These are phyloP conservation scores for Ciconia stormi DNA, from an alignment of 2,113 vertebrate genomes.

Conservation along the genomic window DNA sequence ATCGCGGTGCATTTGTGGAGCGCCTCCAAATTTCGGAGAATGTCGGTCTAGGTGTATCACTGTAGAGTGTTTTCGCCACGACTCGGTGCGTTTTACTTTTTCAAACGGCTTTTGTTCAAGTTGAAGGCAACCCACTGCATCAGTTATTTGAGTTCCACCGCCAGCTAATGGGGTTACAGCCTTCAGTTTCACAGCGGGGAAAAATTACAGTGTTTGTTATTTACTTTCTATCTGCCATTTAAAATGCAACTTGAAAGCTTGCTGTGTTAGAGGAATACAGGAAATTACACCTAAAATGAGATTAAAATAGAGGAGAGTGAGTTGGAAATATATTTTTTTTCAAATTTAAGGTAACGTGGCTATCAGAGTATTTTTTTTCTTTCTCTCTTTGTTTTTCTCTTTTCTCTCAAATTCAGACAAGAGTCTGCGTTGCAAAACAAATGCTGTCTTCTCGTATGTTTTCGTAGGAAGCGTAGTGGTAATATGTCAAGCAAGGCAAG, in stretches of 20 bases:
- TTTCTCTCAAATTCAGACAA: slow-evolving; percentile 15
- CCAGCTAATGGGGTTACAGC: slow-evolving; percentile 44
- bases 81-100: slow-evolving; percentile 67
- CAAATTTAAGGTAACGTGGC: not conserved
- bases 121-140: slow-evolving; percentile 67
- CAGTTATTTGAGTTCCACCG: slow-evolving; percentile 15
- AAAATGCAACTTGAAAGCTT: slow-evolving; percentile 20
- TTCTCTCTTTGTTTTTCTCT: not conserved
- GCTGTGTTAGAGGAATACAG: slow-evolving; percentile 4
- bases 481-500: slow-evolving; percentile 4
- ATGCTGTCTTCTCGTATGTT: not conserved
- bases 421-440: slow-evolving; percentile 18
- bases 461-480: not conserved
- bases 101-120: slow-evolving; percentile 77
- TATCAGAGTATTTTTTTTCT: not conserved
- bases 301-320: slow-evolving; percentile 26
- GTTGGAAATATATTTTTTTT: not conserved
- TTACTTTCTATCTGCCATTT: slow-evolving; percentile 65
- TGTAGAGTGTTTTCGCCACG: not conserved
- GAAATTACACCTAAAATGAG: slow-evolving; percentile 28
- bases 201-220: slow-evolving; percentile 61
- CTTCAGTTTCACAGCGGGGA: slow-evolving; percentile 55
- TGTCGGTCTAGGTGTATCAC: not conserved
- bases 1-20: not conserved
- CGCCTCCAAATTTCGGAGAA: not conserved